Evolutionary conservation across 2,797 vertebrate genomes (phyloP), one percentile per base, ranked within the genome.

Genomic region (Xerus rutilus): DNA sequence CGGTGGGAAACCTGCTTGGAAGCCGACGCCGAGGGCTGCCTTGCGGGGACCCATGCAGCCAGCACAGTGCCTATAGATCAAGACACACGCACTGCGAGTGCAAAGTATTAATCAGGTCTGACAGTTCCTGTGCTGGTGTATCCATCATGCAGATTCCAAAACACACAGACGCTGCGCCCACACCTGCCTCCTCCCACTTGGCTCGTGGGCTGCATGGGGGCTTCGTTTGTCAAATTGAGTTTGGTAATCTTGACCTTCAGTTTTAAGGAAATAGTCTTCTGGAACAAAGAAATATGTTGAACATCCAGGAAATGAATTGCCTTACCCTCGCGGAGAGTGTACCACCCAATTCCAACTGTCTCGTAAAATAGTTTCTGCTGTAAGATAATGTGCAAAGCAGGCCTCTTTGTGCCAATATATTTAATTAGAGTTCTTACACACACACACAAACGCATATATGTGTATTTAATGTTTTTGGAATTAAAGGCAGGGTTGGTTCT

Each of bases 61-160:
- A 87, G 89, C 54, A 7, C 20, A 95, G 95, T 49, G 81, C 92
- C 97, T 97, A 97, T 84, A 89, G 97, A 98, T 98, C 98, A 98
- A 47, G 96, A 98, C 95, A 93, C 95, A 98, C 73, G 97, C 98
- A 97, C 98, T 64, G 87, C 95, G 64, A 98, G 95, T 97, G 97
- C 96, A 97, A 97, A 97, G 97, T 92, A 97, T 96, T 82, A 97
- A 96, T 94, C 97, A 96, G 96, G 93, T 90, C 97, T 98, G 97
- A 97, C 98, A 98, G 97, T 96, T 97, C 98, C 97, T 77, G 96
- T 95, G 95, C 96, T 76, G 59, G 21, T 32, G 86, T 97, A 97
- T 98, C 98, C 98, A 98, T 98, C 98, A 98, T 11, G 97, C 91
- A 95, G 97, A 98, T 98, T 84, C 93, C 25, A 97, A 97, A 97